Conservation (phyloP, 2,113 vertebrate genomes). For the Strix uralensis region DNA sequence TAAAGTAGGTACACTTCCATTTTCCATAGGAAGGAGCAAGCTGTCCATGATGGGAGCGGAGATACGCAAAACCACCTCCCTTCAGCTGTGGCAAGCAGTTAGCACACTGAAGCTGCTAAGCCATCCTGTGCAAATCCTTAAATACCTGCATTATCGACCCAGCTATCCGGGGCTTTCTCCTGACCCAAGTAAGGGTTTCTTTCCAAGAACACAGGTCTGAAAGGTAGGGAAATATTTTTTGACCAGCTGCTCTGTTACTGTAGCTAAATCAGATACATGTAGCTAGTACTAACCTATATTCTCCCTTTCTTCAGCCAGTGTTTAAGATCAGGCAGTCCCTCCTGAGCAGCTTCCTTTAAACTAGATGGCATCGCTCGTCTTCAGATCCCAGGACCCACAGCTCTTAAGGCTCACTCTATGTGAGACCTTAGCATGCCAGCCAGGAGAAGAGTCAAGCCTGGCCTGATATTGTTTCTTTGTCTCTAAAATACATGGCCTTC, state of each 20-base stretch:
- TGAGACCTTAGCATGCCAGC: neutral
- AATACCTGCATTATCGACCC: rapidly evolving
- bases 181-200: neutral
- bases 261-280: neutral
- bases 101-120: neutral
- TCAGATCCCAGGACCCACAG: neutral
- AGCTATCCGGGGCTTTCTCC: neutral
- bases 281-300: neutral
- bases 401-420: neutral
- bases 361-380: neutral
- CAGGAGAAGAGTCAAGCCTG: neutral
- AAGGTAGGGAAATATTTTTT: neutral
- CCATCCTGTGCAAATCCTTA: neutral
- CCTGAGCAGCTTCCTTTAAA: neutral
- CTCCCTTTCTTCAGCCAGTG: neutral
- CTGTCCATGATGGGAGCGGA: neutral
- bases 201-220: neutral
- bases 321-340: neutral
- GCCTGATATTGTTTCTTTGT: neutral
- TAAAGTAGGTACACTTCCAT: neutral
- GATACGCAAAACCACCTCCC: neutral
- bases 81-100: neutral
- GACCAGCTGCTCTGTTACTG: neutral
- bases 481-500: neutral
- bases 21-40: neutral